phyloP scores from a whole-genome alignment of 2,797 vertebrate species.

The Botia kubotai region DNA sequence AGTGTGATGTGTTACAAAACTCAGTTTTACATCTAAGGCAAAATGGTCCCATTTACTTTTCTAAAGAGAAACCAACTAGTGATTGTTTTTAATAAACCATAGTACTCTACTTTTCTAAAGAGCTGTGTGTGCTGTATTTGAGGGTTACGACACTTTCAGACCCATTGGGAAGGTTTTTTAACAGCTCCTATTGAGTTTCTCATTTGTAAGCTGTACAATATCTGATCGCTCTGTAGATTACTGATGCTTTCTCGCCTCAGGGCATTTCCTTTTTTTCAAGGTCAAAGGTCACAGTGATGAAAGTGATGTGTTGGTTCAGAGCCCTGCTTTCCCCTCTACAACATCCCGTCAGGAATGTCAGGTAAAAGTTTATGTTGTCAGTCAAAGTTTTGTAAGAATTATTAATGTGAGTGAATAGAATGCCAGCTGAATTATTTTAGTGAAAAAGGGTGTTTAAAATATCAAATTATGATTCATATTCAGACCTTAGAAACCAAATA shows the following conservation, averaged over 20 bases:
- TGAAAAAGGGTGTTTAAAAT: not conserved
- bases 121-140: not conserved
- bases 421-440: not conserved
- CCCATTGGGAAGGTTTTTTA: not conserved
- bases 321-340: slow-evolving; percentile 76
- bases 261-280: slow-evolving; percentile 84
- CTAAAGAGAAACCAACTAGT: not conserved
- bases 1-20: slow-evolving; percentile 26
- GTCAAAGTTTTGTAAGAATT: not conserved
- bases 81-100: too few species aligned
- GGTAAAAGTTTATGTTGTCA: slow-evolving; percentile 70
- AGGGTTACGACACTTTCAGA: not conserved
- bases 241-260: slow-evolving; percentile 68
- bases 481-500: too few species aligned
- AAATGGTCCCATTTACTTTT: slow-evolving; percentile 10
- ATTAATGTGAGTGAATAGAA: not conserved
- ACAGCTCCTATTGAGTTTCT: not conserved
- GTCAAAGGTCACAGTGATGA: slow-evolving; percentile 69
- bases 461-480: too few species aligned
- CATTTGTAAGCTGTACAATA: not conserved
- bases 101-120: not conserved
- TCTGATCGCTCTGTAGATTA: slow-evolving; percentile 43
- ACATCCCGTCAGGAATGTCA: slow-evolving; percentile 76
- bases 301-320: slow-evolving; percentile 74
- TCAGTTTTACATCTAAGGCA: not conserved